Base-by-base conservation (phyloP, 2,888 invertebrate species). In the Ophion costatus region DNA sequence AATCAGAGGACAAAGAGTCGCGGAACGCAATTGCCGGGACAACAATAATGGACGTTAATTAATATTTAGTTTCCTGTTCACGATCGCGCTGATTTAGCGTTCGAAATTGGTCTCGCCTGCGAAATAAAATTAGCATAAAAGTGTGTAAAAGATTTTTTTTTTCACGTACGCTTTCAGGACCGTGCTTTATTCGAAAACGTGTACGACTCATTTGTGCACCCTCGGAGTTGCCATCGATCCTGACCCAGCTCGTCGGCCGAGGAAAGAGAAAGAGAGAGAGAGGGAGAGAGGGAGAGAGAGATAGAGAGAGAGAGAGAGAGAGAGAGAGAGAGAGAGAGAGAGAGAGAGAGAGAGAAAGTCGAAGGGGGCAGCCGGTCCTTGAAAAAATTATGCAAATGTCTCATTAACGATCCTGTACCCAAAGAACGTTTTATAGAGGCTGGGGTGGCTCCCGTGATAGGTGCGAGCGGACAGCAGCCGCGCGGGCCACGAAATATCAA, bases 101-200 rank as follows among this genome's bases (percentile, higher is more conserved):
- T 61, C 78, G 17, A 38, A 9, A 92, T 92, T 92, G 84, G 92
- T 91, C 90, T 87, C 92, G 89, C 88, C 80, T 63, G 79, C 83
- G 86, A 88, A 84, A 92, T 92, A 91, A 92, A 92, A 92, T 92
- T 92, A 90, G 88, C 92, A 92, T 92, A 91, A 79, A 90, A 88
- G 90, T 91, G 91, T 90, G 88, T 88, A 70, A 85, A 84, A 87
- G 87, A 90, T 90, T 91, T 91, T 86, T 92, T 91, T 80, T 75
- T 67, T 22, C 17, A 33, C 63, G 51, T n/a, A 29, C 22, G 61
- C n/a, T 71, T 63, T 45, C 51, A 51, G n/a, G 6, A 61, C 38
- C 38, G n/a, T 33, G 22, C 51, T 20, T 22, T 29, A 59, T 67
- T 67, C 29, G 17, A 61, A 74, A 67, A 73, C 51, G 74, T 75